phyloP scores from a whole-genome alignment of 2,113 vertebrate species.

The Okapia johnstoni region DNA sequence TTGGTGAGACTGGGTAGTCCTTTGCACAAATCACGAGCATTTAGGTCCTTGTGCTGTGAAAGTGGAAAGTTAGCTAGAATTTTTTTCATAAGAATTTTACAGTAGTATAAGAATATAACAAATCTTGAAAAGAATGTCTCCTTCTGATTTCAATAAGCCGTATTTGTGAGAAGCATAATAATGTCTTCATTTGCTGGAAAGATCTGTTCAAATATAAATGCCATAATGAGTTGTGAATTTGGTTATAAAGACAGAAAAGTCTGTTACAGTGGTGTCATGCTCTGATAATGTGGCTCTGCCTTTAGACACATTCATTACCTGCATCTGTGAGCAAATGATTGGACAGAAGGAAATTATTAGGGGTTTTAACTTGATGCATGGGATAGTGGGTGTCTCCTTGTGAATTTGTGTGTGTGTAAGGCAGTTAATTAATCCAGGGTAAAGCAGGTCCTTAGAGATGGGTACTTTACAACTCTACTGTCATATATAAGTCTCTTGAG shows the following conservation, averaged over 20 bases:
- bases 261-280: not conserved
- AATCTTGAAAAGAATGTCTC: not conserved
- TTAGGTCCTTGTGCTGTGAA: not conserved
- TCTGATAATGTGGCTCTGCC: not conserved
- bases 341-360: not conserved
- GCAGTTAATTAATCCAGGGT: not conserved
- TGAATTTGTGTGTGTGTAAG: not conserved
- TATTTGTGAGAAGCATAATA: constrained; percentile 21
- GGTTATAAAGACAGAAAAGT: not conserved
- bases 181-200: constrained; percentile 32
- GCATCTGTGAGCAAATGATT: not conserved
- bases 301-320: not conserved
- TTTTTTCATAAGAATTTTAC: constrained; percentile 18
- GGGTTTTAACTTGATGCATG: not conserved
- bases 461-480: not conserved
- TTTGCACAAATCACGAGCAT: not conserved
- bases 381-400: not conserved
- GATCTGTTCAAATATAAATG: not conserved
- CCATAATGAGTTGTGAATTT: not conserved
- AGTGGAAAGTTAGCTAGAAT: not conserved
- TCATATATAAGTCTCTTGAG: not conserved
- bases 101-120: not conserved
- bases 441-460: not conserved
- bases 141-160: not conserved
- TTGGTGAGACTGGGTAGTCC: not conserved